Evolutionary conservation across 1,140 invertebrate genomes (phyloP).

Genomic region (Drosophila hydei): DNA sequence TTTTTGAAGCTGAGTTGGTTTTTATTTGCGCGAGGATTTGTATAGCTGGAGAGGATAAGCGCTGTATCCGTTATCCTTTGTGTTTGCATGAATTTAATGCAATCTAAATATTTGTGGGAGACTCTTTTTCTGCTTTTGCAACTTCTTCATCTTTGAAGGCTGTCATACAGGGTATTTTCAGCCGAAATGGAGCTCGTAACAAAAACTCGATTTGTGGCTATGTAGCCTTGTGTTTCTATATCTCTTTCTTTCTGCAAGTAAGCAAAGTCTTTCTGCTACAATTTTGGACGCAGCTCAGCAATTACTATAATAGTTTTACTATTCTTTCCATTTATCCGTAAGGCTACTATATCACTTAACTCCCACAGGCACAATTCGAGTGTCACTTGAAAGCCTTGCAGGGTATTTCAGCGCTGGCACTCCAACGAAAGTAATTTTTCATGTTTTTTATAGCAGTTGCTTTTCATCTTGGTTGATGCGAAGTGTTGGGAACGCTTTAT

Average conservation of each 20-base stretch:
- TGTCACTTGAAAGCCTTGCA: background rate
- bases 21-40: constrained; percentile 78
- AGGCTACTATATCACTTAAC: too few relatives aligned
- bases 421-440: background rate
- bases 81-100: constrained; percentile 82
- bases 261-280: too few relatives aligned
- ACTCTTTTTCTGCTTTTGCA: constrained; percentile 4
- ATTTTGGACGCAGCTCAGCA: too few relatives aligned
- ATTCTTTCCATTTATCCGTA: too few relatives aligned
- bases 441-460: constrained; percentile 25
- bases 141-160: background rate
- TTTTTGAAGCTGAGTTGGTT: constrained; percentile 28
- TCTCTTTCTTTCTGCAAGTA: too few relatives aligned
- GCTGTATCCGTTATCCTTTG: constrained; percentile 78
- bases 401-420: background rate
- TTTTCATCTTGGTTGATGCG: constrained; percentile 38
- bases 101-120: constrained; percentile 79
- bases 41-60: constrained; percentile 76
- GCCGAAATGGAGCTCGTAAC: too few relatives aligned
- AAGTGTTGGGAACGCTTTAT: constrained; percentile 50
- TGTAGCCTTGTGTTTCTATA: too few relatives aligned
- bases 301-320: too few relatives aligned
- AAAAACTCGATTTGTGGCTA: too few relatives aligned
- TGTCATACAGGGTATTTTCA: background rate
- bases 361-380: too few relatives aligned